Percentiles rank a stretch among this genome's conserved stretches.
These are phyloP conservation scores for Centroberyx gerrardi DNA, from an alignment of 2,797 vertebrate genomes.

Conservation along the genomic window DNA sequence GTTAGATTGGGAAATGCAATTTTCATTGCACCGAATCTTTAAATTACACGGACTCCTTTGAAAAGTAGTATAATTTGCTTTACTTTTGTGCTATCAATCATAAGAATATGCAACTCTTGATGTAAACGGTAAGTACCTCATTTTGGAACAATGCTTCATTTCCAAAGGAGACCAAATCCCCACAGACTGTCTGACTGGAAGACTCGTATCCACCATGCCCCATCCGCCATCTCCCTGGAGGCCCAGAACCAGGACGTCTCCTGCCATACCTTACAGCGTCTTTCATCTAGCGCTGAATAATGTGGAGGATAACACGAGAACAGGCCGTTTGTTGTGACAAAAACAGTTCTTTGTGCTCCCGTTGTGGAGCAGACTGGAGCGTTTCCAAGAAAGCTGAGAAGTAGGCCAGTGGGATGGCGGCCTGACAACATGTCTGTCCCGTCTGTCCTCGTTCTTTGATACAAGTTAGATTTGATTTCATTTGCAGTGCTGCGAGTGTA, in stretches of 20 bases:
- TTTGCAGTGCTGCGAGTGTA: not conserved
- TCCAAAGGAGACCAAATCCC: not conserved
- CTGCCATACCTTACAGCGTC: not conserved
- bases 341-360: not conserved
- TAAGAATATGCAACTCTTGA: too few relatives aligned
- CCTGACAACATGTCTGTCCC: not conserved
- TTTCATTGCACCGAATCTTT: too few relatives aligned
- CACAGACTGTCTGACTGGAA: too few relatives aligned
- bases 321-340: conserved; percentile 7
- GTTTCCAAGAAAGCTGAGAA: conserved; percentile 7
- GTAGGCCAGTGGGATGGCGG: not conserved
- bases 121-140: not conserved
- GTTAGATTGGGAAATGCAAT: too few relatives aligned
- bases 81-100: not conserved
- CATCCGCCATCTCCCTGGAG: not conserved
- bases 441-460: not conserved
- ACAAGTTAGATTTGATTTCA: not conserved
- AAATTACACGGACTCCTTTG: not conserved
- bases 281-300: not conserved
- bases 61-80: not conserved
- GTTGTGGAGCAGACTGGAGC: not conserved
- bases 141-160: not conserved
- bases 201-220: not conserved
- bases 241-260: not conserved
- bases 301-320: not conserved